Conservation (phyloP, 2,113 vertebrate genomes). For the Hemichromis elongatus region DNA sequence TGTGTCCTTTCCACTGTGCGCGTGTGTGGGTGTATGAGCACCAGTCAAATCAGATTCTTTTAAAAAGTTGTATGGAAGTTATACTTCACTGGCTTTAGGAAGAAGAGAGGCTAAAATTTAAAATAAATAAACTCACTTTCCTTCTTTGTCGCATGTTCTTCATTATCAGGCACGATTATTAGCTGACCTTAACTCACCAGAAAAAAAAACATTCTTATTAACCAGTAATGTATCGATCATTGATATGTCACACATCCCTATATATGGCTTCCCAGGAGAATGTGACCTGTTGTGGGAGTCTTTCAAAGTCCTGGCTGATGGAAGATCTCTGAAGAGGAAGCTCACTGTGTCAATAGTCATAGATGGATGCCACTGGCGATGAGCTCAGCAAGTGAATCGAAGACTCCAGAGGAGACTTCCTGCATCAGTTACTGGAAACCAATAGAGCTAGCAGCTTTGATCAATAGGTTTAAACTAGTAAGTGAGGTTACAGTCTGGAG, state of each 20-base stretch:
- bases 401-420: neutral
- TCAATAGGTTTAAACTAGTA: neutral
- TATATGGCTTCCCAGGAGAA: neutral
- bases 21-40: neutral
- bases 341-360: neutral
- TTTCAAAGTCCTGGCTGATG: neutral
- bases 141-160: fast-evolving
- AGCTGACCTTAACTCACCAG: neutral
- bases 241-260: neutral
- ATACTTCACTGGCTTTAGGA: neutral
- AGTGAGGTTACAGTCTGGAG: neutral
- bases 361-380: neutral
- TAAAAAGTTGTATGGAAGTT: neutral
- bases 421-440: neutral
- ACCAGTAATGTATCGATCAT: neutral
- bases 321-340: neutral
- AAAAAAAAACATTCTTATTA: fast-evolving
- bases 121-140: neutral
- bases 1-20: neutral
- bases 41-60: neutral
- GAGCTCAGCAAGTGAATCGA: neutral
- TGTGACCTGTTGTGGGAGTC: neutral
- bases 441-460: neutral
- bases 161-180: neutral
- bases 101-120: neutral